These are phyloP conservation scores for Isoperla grammatica DNA, from an alignment of 2,888 invertebrate species.

Conservation along the genomic window DNA sequence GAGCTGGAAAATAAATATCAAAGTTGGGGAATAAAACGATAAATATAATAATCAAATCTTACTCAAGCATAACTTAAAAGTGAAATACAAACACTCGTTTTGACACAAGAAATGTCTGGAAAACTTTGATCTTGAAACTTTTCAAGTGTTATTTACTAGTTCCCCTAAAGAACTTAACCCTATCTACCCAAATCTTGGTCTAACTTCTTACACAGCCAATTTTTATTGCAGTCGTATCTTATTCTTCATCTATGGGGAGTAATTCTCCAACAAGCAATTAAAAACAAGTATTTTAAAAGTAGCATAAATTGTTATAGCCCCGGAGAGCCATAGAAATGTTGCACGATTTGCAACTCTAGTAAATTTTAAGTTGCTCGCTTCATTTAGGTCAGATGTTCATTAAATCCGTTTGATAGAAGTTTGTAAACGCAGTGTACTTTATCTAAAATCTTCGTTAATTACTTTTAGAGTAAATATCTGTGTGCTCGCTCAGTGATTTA, in stretches of 20 bases:
- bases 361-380: not conserved
- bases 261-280: constrained; percentile 45
- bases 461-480: constrained; percentile 9
- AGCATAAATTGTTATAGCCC: constrained; percentile 41
- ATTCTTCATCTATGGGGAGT: constrained; percentile 37
- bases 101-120: not conserved
- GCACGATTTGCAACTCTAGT: constrained; percentile 8
- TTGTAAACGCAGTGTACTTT: no score
- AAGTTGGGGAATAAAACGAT: constrained; percentile 11
- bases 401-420: no score
- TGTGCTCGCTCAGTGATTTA: constrained; percentile 1
- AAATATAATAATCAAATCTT: constrained; percentile 14
- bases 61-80: not conserved
- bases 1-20: constrained; percentile 9
- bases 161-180: constrained; percentile 10
- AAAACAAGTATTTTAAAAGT: constrained; percentile 42
- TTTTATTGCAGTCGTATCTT: constrained; percentile 41
- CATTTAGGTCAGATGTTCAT: no score
- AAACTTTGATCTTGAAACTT: not conserved
- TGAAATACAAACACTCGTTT: not conserved
- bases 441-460: not conserved
- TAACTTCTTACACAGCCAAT: constrained; percentile 29
- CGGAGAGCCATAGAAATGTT: constrained; percentile 26
- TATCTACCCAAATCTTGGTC: constrained; percentile 8
- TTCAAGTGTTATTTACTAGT: constrained; percentile 7